Conservation (phyloP, 2,113 vertebrate genomes). For the Galbula dea region DNA sequence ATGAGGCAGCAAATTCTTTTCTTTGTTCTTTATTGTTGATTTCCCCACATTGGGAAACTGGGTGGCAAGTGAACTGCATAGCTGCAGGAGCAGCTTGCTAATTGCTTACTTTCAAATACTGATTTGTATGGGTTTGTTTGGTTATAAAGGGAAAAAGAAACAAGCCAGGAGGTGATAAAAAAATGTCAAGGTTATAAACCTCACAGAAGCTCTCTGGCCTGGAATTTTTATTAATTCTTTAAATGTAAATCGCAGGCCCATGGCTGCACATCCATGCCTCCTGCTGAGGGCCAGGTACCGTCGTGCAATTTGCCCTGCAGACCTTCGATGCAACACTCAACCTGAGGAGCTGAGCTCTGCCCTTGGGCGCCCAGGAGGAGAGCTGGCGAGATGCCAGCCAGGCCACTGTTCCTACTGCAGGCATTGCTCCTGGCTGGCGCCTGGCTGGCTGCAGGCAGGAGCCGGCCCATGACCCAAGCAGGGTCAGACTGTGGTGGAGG, state of each 20-base stretch:
- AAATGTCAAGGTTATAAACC: constrained; percentile 75
- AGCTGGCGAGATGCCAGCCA: background rate
- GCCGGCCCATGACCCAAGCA: background rate
- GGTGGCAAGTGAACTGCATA: constrained; percentile 61
- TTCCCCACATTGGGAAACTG: constrained; percentile 60
- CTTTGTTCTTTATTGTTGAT: constrained; percentile 73
- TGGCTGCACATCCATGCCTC: constrained; percentile 66
- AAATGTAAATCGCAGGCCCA: constrained; percentile 74
- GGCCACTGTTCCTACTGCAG: accelerated
- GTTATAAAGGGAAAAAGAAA: constrained; percentile 54
- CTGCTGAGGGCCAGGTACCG: constrained; percentile 41
- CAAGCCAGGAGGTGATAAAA: constrained; percentile 61
- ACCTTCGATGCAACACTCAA: background rate
- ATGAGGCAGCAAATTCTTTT: constrained; percentile 69
- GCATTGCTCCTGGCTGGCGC: background rate
- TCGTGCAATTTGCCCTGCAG: constrained; percentile 8
- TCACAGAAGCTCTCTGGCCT: constrained; percentile 54
- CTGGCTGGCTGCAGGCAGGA: background rate
- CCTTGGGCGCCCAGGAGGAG: accelerated
- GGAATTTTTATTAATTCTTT: constrained; percentile 85
- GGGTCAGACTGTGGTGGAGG: accelerated
- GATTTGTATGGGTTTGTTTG: constrained; percentile 66
- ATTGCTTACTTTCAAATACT: constrained; percentile 73
- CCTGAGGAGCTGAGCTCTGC: background rate
- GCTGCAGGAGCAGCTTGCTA: constrained; percentile 65